Base-by-base conservation (phyloP, 2,113 vertebrate species). In the Loxodonta africana region DNA sequence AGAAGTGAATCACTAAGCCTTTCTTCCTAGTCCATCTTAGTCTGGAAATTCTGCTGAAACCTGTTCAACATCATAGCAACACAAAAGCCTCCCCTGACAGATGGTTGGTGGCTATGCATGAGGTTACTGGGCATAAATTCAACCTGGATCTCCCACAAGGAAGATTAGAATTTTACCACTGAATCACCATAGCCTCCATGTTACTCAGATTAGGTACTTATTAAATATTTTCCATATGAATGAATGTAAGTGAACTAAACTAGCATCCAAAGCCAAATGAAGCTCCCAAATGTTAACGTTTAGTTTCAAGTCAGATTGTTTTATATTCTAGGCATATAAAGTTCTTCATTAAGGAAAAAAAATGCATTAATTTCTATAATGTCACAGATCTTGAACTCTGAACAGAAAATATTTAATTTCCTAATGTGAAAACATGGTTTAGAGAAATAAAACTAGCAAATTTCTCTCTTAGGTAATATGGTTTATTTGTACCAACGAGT, bases 401-500 rank as follows among this genome's bases (percentile, higher is more conserved):
- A 25, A 85, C 7, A 92, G 57, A 91, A 48, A 53, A 62, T 71
- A 93, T 37, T 92, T 96, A 88, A 95, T 95, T 97, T 95, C 48
- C 53, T 91, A 96, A 83, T 90, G 69, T 80, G 81, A 89, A 95
- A 91, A 62, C 5, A 73, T 30, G 5, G 4, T 91, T 92, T 83
- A 60, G 4, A 93, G n/a, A 96, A 74, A 94, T 90, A 91, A 57
- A 96, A 94, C 37, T 71, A 97, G 85, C 57, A 90, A 81, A 88
- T 51, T 77, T 14, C 10, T 91, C 76, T 86, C 30, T 91, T 20
- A 83, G 26, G 6, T 85, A 63, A 82, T 80, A 93, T 69, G 26
- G 10, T 91, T 95, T 91, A 83, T 85, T 90, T 78, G 91, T 89
- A 92, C 1, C 28, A 93, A 44, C 77, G 63, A 67, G 76, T 76